Conservation (phyloP, 2,888 invertebrate genomes). For the Limnephilus marmoratus region DNA sequence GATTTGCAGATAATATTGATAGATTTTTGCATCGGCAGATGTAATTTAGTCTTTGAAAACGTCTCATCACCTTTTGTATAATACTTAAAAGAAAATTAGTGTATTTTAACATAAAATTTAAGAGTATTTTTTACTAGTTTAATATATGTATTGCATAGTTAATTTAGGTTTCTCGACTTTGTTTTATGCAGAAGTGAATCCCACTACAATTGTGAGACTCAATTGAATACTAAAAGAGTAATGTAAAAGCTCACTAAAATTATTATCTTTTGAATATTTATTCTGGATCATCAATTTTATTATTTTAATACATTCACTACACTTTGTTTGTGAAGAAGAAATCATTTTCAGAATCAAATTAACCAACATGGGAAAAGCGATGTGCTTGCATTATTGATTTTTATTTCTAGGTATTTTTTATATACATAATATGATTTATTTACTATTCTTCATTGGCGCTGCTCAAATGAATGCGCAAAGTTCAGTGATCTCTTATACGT, state of each 20-base stretch:
- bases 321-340: background rate
- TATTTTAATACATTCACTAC: background rate
- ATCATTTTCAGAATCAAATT: background rate
- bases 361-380: background rate
- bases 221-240: background rate
- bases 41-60: background rate
- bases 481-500: background rate
- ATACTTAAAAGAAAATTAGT: constrained; percentile 18
- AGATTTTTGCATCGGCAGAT: background rate
- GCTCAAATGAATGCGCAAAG: background rate
- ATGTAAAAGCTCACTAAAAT: background rate
- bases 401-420: background rate
- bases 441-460: background rate
- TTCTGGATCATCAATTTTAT: too few relatives aligned
- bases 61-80: constrained; percentile 30
- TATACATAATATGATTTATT: background rate
- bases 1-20: background rate
- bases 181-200: background rate
- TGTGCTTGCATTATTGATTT: background rate
- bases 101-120: constrained; percentile 8
- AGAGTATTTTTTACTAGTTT: background rate
- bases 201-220: background rate
- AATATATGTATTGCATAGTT: background rate
- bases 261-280: background rate
- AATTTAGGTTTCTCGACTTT: background rate